Percentiles rank a stretch among this genome's conserved stretches.
Evolutionary conservation across 2,888 invertebrate species (phyloP).

Genomic region (Serrognathus titanus): DNA sequence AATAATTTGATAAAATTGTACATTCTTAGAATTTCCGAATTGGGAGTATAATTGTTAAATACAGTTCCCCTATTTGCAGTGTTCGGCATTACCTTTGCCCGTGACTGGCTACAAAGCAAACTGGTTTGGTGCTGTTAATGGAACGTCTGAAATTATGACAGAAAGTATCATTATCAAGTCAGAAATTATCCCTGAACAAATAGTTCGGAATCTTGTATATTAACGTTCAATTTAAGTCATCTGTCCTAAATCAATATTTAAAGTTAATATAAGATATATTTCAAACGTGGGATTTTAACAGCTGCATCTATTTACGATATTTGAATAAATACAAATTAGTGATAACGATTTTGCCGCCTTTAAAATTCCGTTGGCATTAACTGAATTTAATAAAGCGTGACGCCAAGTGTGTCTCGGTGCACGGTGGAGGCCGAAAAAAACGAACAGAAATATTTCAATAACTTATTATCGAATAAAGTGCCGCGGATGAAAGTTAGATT

Average conservation of each 20-base stretch:
- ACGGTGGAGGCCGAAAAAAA: slow-evolving; percentile 9
- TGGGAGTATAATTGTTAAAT: slow-evolving; percentile 7
- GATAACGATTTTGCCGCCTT: slow-evolving; percentile 23
- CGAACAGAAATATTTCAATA: not conserved
- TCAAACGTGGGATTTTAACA: slow-evolving; percentile 23
- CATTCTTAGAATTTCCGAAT: slow-evolving; percentile 14
- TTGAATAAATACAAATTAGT: slow-evolving; percentile 26
- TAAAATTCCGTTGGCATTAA: too few species aligned
- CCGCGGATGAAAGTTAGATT: too few species aligned
- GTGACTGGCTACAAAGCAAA: not conserved
- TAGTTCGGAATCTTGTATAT: slow-evolving; percentile 7
- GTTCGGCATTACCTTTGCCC: slow-evolving; percentile 9
- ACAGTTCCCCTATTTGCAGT: slow-evolving; percentile 10
- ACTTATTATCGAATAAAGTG: too few species aligned
- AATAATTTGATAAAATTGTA: slow-evolving; percentile 24
- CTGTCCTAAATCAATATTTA: slow-evolving; percentile 29
- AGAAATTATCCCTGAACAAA: slow-evolving; percentile 13
- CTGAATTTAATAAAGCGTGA: too few species aligned
- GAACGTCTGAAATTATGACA: slow-evolving; percentile 8
- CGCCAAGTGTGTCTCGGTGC: not conserved
- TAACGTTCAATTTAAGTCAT: slow-evolving; percentile 25
- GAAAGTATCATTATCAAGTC: slow-evolving; percentile 10
- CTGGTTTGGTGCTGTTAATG: not conserved
- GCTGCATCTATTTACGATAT: slow-evolving; percentile 26
- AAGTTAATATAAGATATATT: slow-evolving; percentile 19